Percentiles rank a stretch among this genome's conserved stretches.
These are phyloP conservation scores for Athrips mouffetella DNA, from an alignment of 2,888 invertebrate genomes.

Conservation along the genomic window DNA sequence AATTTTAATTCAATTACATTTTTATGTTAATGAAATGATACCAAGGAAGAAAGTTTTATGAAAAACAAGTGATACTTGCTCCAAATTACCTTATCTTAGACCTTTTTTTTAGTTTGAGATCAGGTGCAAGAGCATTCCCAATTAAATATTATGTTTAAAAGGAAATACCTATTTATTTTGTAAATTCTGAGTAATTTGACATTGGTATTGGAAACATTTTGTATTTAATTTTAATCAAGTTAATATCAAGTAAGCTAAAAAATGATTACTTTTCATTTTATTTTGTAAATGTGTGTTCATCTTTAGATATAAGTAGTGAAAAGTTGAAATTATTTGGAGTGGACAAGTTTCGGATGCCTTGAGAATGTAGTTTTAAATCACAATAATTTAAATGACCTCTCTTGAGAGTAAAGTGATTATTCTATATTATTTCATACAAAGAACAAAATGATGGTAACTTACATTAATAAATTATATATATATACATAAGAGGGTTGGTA, in stretches of 20 bases:
- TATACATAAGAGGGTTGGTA: constrained; percentile 36
- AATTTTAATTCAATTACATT: constrained; percentile 40
- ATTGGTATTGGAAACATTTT: too few species aligned
- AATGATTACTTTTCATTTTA: constrained; percentile 47
- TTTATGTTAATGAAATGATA: constrained; percentile 37
- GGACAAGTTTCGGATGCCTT: constrained; percentile 47
- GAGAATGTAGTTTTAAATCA: constrained; percentile 44
- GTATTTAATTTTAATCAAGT: constrained; percentile 23
- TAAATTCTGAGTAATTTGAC: too few species aligned
- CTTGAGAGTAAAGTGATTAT: constrained; percentile 52
- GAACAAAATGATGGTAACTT: constrained; percentile 51
- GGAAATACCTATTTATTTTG: too few species aligned
- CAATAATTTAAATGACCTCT: constrained; percentile 45
- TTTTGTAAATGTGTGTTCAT: constrained; percentile 71
- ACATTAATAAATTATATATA: constrained; percentile 37
- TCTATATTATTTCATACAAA: constrained; percentile 66
- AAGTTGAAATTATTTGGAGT: constrained; percentile 48
- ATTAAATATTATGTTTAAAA: too few species aligned
- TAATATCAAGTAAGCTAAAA: constrained; percentile 61
- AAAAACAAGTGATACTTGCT: constrained; percentile 24
- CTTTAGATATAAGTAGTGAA: constrained; percentile 62
- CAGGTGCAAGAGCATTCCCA: too few species aligned
- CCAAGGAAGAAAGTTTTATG: constrained; percentile 20
- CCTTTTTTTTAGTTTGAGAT: too few species aligned
- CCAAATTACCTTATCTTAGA: too few species aligned